A percentile compares a stretch with the other conserved stretches of the same genome.
phyloP scores from a whole-genome alignment of 2,797 vertebrate genomes.

The Gymnodraco acuticeps region DNA sequence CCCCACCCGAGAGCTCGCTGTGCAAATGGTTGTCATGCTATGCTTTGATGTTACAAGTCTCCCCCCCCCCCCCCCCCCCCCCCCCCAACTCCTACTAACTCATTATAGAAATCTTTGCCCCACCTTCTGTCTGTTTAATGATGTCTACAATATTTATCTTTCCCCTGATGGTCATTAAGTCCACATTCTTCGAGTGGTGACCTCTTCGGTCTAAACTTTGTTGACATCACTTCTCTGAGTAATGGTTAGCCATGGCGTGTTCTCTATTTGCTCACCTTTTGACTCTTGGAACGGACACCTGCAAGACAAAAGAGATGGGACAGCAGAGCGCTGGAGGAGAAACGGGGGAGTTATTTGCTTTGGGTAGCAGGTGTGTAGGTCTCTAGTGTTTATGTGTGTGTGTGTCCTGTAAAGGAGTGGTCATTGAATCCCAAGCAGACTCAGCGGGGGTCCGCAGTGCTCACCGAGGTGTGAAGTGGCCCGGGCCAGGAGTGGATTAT shows the following conservation, averaged over 20 bases:
- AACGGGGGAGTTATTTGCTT: slow-evolving; percentile 56
- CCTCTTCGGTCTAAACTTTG: slow-evolving; percentile 60
- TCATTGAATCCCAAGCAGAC: slow-evolving; percentile 65
- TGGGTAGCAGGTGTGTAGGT: slow-evolving; percentile 69
- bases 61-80: neutral
- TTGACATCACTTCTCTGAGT: slow-evolving; percentile 68
- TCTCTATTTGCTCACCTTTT: slow-evolving; percentile 76
- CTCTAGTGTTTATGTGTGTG: slow-evolving; percentile 41
- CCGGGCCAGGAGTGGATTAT: slow-evolving; percentile 66
- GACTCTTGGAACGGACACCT: slow-evolving; percentile 67
- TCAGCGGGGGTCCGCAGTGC: slow-evolving; percentile 65
- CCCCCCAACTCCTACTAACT: slow-evolving; percentile 4
- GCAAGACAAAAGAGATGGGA: slow-evolving; percentile 62
- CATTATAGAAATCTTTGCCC: slow-evolving; percentile 39
- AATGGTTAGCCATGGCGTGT: slow-evolving; percentile 50
- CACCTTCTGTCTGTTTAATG: slow-evolving; percentile 58
- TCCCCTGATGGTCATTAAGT: slow-evolving; percentile 66
- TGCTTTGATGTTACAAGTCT: slow-evolving; percentile 71
- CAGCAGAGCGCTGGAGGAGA: slow-evolving; percentile 22
- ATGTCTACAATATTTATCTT: slow-evolving; percentile 71
- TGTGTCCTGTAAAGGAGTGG: slow-evolving; percentile 49
- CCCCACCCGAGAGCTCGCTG: slow-evolving; percentile 63
- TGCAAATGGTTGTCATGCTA: slow-evolving; percentile 56
- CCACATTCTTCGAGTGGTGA: slow-evolving; percentile 57
- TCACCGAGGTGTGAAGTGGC: slow-evolving; percentile 80